Percentiles rank a stretch among this genome's conserved stretches.
These are phyloP conservation scores for Cataglyphis rosenhaueri DNA, from an alignment of 2,888 invertebrate species.

Conservation along the genomic window DNA sequence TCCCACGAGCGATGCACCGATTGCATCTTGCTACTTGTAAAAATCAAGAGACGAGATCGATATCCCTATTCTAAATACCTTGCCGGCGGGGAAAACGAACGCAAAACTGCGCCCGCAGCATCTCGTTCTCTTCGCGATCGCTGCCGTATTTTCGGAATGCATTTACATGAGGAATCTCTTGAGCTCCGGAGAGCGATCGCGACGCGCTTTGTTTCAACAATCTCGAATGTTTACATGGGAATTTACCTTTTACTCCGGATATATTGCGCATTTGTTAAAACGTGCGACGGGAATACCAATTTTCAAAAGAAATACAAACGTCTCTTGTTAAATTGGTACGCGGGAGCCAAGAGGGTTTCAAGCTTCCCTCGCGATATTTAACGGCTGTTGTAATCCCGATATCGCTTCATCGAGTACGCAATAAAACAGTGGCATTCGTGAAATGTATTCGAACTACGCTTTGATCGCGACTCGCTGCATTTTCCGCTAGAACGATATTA, in stretches of 20 bases:
- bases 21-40: slow-evolving; percentile 1
- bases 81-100: neutral
- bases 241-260: slow-evolving; percentile 22
- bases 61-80: slow-evolving; percentile 40
- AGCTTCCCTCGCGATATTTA: slow-evolving; percentile 28
- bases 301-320: neutral
- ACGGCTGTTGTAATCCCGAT: slow-evolving; percentile 2
- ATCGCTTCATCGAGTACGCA: neutral
- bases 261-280: slow-evolving; percentile 29
- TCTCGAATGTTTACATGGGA: slow-evolving; percentile 21
- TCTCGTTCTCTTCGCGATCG: slow-evolving; percentile 24
- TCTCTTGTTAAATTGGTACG: neutral
- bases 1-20: neutral
- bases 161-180: slow-evolving; percentile 34
- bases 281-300: neutral
- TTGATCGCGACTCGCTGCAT: slow-evolving; percentile 18
- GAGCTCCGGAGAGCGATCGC: neutral
- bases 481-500: neutral
- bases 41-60: slow-evolving; percentile 43
- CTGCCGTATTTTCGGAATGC: slow-evolving; percentile 18
- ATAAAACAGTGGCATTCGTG: slow-evolving; percentile 2
- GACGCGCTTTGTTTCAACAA: slow-evolving; percentile 33
- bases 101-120: neutral
- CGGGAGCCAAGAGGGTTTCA: neutral
- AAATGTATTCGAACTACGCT: slow-evolving; percentile 25